Evolutionary conservation across 1,140 invertebrate genomes (phyloP), one percentile per base, ranked within the genome.

Genomic region (Zelostemma sp.): DNA sequence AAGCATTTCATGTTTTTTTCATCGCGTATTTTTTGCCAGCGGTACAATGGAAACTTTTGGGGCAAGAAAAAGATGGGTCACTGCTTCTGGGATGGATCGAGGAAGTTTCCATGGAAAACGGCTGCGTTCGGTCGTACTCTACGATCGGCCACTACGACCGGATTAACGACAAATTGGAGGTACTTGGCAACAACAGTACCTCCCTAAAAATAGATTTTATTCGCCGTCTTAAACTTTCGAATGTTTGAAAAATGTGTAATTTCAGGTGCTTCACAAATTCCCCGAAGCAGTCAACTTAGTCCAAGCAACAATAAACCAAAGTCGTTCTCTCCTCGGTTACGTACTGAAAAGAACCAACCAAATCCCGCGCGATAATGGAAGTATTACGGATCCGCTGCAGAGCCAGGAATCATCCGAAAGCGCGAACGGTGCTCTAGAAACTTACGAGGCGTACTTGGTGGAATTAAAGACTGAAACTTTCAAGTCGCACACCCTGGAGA

Each of bases 241-340:
- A n/a, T n/a, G n/a, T n/a, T n/a, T n/a, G n/a, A n/a, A n/a, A n/a
- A n/a, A n/a, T n/a, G n/a, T n/a, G n/a, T n/a, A n/a, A n/a, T 79
- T 91, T 14, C 77, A 89, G 73, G 84, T 89, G 19, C 76, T 94
- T 1, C 86, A 91, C 74, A 88, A 86, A 15, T 92, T 93, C 79
- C 73, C 87, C 6, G 84, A 88, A 18, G 84, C 88, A 68, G 65
- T 88, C 15, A 93, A 91, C 77, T 86, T 93, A 19, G 89, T 93
- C 53, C 93, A 94, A 85, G 92, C 92, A n/a, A 91, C 91, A 6
- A 87, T 93, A 1, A 93, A 93, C 79, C 88, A 88, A 61, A 88
- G 84, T 60, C 87, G 87, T 31, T 90, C 89, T 5, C 76, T 93
- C 54, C 72, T 93, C 40, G 89, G 89, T n/a, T 92, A 89, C 78